Evolutionary conservation across 2,888 invertebrate species (phyloP).

Genomic region (Pecten maximus): DNA sequence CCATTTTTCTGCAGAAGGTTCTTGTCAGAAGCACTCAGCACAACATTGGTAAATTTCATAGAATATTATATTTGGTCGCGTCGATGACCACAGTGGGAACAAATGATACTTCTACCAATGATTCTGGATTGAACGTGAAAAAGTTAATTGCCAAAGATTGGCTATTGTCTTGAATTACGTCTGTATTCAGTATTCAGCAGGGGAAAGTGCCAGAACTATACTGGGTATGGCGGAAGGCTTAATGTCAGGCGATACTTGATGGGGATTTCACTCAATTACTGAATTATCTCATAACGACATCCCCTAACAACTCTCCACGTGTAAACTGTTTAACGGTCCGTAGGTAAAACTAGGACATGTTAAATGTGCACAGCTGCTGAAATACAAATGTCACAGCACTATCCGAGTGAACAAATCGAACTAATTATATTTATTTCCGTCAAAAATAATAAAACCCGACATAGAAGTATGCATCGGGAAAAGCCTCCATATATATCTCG

Average conservation of each 20-base stretch:
- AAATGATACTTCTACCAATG: neutral
- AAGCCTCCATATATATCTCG: too few species aligned
- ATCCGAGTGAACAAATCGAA: too few species aligned
- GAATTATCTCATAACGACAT: neutral
- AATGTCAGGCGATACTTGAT: slow-evolving; percentile 9
- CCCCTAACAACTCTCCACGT: neutral
- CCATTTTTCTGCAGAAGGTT: neutral
- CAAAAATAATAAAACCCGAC: too few species aligned
- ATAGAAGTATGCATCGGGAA: too few species aligned
- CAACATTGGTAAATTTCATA: neutral
- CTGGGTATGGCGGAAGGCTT: neutral
- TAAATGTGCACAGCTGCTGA: neutral
- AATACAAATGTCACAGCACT: neutral
- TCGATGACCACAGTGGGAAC: slow-evolving; percentile 13
- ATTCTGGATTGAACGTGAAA: slow-evolving; percentile 4
- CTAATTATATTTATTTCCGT: too few species aligned
- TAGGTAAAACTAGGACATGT: neutral
- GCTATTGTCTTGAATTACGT: slow-evolving; percentile 28
- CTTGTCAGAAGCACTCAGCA: neutral
- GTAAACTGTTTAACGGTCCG: neutral
- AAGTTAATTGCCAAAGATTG: slow-evolving; percentile 5
- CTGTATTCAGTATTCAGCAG: neutral
- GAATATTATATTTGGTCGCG: slow-evolving; percentile 24
- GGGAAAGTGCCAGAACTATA: neutral
- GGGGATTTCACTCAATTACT: slow-evolving; percentile 16